These are phyloP conservation scores for Hoplodrina ambigua DNA, from an alignment of 2,888 invertebrate species.

Conservation along the genomic window DNA sequence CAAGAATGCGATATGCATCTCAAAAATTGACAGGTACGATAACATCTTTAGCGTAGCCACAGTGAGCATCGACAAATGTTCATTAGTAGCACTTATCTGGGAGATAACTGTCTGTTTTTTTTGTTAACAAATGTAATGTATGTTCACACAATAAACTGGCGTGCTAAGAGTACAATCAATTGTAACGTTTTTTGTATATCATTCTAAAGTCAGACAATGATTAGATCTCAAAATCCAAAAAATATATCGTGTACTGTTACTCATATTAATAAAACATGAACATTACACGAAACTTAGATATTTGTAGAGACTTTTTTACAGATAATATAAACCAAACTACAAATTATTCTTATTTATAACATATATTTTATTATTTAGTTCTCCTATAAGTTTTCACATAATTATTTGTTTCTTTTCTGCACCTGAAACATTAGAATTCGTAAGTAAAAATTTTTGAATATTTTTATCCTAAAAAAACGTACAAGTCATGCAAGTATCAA, in stretches of 20 bases:
- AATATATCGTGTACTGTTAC: not conserved
- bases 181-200: slow-evolving; percentile 28
- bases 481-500: slow-evolving; percentile 77
- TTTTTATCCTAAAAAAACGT: not conserved
- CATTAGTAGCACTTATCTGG: slow-evolving; percentile 58
- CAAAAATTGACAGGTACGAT: slow-evolving; percentile 60
- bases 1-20: slow-evolving; percentile 58
- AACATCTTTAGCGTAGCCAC: slow-evolving; percentile 46
- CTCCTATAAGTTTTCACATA: no score
- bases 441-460: not conserved
- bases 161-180: slow-evolving; percentile 27
- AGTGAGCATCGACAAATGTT: slow-evolving; percentile 54
- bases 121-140: slow-evolving; percentile 38
- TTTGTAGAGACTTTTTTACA: not conserved
- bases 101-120: slow-evolving; percentile 29
- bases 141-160: slow-evolving; percentile 25
- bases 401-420: not conserved
- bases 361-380: no score
- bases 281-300: not conserved
- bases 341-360: not conserved
- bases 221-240: slow-evolving; percentile 16
- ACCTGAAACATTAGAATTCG: not conserved
- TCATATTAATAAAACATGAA: not conserved
- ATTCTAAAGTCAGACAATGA: slow-evolving; percentile 5
- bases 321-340: no score